Percentiles rank a stretch among this genome's conserved stretches.
phyloP scores from a whole-genome alignment of 2,797 vertebrate genomes.

The Linurgus olivaceus region DNA sequence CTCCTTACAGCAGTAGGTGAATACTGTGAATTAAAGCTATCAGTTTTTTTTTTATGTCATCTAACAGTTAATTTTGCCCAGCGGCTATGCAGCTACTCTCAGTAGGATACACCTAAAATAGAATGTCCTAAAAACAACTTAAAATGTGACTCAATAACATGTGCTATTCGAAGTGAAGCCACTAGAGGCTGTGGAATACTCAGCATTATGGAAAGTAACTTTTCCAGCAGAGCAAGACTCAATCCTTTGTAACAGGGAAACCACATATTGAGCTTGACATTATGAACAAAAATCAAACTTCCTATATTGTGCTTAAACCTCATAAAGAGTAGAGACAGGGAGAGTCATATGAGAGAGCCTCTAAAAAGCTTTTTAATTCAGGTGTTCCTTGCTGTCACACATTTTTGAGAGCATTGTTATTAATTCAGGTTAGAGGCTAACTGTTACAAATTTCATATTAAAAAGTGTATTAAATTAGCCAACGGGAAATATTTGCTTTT shows the following conservation, averaged over 20 bases:
- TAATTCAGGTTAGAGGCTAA: background rate
- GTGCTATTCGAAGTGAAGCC: conserved; percentile 38
- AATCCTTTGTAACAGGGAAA: background rate
- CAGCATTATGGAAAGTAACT: background rate
- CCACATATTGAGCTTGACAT: rapidly evolving
- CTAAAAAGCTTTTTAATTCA: background rate
- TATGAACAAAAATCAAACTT: background rate
- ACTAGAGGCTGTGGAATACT: conserved; percentile 66
- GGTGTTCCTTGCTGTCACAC: background rate
- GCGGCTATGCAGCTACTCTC: background rate
- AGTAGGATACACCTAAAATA: background rate
- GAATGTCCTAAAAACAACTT: background rate
- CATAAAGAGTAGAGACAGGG: background rate
- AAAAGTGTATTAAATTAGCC: background rate
- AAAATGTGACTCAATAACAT: background rate
- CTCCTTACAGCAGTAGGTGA: background rate
- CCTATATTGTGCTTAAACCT: background rate
- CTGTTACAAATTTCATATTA: background rate
- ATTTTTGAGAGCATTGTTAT: background rate
- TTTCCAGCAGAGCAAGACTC: background rate
- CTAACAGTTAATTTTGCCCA: background rate
- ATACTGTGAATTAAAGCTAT: background rate
- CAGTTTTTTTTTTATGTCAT: background rate
- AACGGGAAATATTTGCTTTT: background rate
- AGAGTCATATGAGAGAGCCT: background rate